Evolutionary conservation across 2,113 vertebrate genomes (phyloP).

Genomic region (Rhinolophus sinicus): DNA sequence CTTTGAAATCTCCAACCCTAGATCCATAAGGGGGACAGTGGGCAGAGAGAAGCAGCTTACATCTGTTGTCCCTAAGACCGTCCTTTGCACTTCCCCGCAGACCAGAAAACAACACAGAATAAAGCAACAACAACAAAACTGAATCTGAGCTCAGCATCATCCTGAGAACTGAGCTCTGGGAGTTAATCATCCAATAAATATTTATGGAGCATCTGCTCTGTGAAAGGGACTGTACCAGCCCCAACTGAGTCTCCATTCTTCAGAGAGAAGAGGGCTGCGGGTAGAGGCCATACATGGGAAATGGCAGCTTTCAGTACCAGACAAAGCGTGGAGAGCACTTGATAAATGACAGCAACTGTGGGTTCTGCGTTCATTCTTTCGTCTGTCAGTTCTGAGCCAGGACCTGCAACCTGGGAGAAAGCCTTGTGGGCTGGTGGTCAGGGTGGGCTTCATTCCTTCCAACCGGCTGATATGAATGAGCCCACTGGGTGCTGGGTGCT

Average conservation of each 20-base stretch:
- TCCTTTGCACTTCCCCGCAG: background rate
- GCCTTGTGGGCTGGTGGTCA: background rate
- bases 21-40: background rate
- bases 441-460: background rate
- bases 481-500: background rate
- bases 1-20: background rate
- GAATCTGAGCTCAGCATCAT: background rate
- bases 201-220: background rate
- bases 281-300: background rate
- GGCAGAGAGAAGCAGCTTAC: background rate
- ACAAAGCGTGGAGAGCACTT: background rate
- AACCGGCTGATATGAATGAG: background rate
- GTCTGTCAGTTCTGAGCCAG: background rate
- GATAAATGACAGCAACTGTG: background rate
- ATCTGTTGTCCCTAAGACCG: background rate
- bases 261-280: background rate
- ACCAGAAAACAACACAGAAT: background rate
- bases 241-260: background rate
- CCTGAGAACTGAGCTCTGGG: background rate
- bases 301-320: background rate
- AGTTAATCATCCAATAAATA: constrained; percentile 19
- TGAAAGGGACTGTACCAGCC: background rate
- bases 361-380: background rate
- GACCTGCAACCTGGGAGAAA: background rate
- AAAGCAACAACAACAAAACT: background rate